Evolutionary conservation across 1,140 invertebrate genomes (phyloP).

Genomic region (Apis mellifera): Amel_HAv3.1 CM009946.2:4313001-4313500

Average conservation of each 20-base stretch:
- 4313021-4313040: conserved; percentile 12
- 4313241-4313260: conserved; percentile 77
- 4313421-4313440: no score
- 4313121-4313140: conserved; percentile 9
- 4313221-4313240: conserved; percentile 68
- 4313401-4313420: no score
- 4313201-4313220: conserved; percentile 70
- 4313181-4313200: conserved; percentile 59
- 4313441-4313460: no score
- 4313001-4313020: neutral
- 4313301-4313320: conserved; percentile 59
- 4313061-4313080: neutral
- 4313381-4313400: no score
- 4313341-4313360: no score
- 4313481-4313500: neutral
- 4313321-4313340: conserved; percentile 41
- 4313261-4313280: conserved; percentile 72
- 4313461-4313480: no score
- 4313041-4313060: neutral
- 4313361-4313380: neutral
- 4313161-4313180: conserved; percentile 51
- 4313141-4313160: conserved; percentile 51
- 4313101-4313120: conserved; percentile 7
- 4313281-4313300: conserved; percentile 75
- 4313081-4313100: neutral